Evolutionary conservation across 2,113 vertebrate genomes (phyloP), one percentile per base, ranked within the genome.

Genomic region (Cariama cristata): DNA sequence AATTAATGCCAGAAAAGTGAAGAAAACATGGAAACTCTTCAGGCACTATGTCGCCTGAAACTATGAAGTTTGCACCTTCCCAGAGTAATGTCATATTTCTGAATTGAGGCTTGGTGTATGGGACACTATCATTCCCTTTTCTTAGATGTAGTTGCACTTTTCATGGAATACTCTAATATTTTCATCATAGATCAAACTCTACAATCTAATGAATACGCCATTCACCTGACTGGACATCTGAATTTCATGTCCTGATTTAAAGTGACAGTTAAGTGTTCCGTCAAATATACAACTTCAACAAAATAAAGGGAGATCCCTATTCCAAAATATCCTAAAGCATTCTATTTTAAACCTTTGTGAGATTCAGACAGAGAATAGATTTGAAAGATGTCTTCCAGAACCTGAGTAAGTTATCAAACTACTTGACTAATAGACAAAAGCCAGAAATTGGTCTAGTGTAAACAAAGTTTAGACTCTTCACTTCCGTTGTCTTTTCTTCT

Each of bases 381-480:
- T 83, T 35, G 17, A 91, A 82, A 86, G 8, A 47, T 17, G 10
- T 33, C n/a, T 83, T 63, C 44, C 12, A 47, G 33, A 83, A n/a
- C 4, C 14, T 53, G 22, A 53, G 3, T 4, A 11, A 69, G 24
- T 49, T 69, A 58, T 12, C 18, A 62, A 84, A 64, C 55, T 26
- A 19, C 21, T 79, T 49, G 26, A 53, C 19, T 72, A 79, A 74
- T 1, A 44, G 9, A 9, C 20, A 71, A 84, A 82, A 87, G 19
- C 7, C 30, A 77, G 63, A 80, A 56, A 62, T 13, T 40, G 4
- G 6, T 69, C 16, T 58, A 56, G 22, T 0, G 0, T 9, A 69
- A 35, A 21, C 13, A 9, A 91, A 63, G 5, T 44, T 19, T 59
- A 83, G 38, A 53, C 7, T 56, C 5, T 42, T 68, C 4, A 47